Conservation (phyloP, 2,888 invertebrate species). For the Geophilus truncorum region DNA sequence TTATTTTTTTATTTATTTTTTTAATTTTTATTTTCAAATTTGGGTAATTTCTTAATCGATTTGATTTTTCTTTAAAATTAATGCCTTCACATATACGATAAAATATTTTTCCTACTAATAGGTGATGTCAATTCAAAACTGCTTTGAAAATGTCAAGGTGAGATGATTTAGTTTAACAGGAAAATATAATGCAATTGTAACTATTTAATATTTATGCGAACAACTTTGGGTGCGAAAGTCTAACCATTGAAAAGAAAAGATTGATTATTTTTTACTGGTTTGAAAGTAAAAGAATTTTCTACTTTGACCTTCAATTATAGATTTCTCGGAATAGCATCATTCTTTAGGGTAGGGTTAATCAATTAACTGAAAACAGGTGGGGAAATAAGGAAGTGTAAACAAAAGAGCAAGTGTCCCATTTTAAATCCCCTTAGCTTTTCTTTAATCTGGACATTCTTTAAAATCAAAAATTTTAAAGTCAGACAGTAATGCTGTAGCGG, state of each 20-base stretch:
- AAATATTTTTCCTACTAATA: not conserved
- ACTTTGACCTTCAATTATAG: too few relatives aligned
- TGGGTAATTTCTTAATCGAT: too few relatives aligned
- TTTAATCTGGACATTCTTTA: too few relatives aligned
- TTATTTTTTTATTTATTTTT: too few relatives aligned
- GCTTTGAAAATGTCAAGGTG: not conserved
- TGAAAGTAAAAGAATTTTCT: too few relatives aligned
- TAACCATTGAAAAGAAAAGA: too few relatives aligned
- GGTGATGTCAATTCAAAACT: not conserved
- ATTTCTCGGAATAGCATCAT: not conserved
- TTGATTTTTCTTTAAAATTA: too few relatives aligned
- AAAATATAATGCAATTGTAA: not conserved
- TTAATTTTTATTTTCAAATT: too few relatives aligned
- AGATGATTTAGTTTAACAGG: not conserved
- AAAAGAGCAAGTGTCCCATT: not conserved
- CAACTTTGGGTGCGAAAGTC: too few relatives aligned
- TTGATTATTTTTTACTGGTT: too few relatives aligned
- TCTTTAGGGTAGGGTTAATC: not conserved
- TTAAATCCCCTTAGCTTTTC: not conserved
- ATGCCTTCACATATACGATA: too few relatives aligned
- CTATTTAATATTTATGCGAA: not conserved
- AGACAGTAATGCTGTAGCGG: not conserved
- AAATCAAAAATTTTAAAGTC: too few relatives aligned
- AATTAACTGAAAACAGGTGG: conserved; percentile 12
- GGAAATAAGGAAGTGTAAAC: conserved; percentile 22